Evolutionary conservation across 1,140 invertebrate species (phyloP).

Genomic region (Plodia interpunctella): DNA sequence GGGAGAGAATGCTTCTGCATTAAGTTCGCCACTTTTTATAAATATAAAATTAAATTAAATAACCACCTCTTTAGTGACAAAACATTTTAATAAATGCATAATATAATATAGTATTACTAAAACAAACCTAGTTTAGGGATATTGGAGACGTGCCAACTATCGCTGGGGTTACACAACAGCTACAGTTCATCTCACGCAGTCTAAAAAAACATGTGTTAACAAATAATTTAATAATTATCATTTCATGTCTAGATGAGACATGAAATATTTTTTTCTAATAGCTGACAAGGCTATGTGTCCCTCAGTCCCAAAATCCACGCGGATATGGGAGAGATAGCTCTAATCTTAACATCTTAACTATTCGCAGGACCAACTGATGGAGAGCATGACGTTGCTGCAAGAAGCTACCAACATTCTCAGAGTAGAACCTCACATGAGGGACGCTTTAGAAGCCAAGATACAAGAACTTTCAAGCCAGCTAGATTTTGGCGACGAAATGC

Average conservation of each 20-base stretch:
- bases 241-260: no score
- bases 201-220: neutral
- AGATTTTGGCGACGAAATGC: slow-evolving; percentile 34
- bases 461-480: slow-evolving; percentile 60
- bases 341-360: no score
- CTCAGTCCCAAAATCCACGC: no score
- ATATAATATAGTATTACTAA: neutral
- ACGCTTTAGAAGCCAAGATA: slow-evolving; percentile 69
- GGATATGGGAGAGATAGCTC: no score
- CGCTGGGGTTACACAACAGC: neutral
- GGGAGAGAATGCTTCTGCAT: no score
- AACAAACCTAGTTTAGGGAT: slow-evolving; percentile 5
- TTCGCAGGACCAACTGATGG: slow-evolving; percentile 71
- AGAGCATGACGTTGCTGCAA: slow-evolving; percentile 75
- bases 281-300: no score
- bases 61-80: no score
- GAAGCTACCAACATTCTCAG: slow-evolving; percentile 77
- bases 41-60: no score
- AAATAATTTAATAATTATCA: neutral
- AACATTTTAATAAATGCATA: no score
- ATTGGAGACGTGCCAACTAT: slow-evolving; percentile 9
- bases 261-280: no score
- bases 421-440: slow-evolving; percentile 78
- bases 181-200: neutral
- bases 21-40: no score